Conservation (phyloP, 2,113 vertebrate species). For the Dicerorhinus sumatrensis region DNA sequence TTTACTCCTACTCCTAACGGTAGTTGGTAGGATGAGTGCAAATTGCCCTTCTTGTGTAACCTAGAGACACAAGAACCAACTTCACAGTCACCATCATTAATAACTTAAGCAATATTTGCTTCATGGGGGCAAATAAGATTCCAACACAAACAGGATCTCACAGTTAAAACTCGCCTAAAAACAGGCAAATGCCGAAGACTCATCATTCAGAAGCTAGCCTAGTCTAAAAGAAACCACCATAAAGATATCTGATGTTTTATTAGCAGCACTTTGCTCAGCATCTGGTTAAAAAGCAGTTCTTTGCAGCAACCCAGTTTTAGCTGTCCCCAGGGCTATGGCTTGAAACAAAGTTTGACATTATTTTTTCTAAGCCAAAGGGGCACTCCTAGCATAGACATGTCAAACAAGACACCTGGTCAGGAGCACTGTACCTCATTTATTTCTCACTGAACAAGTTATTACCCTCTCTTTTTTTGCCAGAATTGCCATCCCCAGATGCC, state of each 20-base stretch:
- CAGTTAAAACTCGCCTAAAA: constrained; percentile 36
- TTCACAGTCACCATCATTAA: neutral
- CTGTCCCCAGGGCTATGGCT: constrained; percentile 12
- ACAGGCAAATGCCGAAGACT: neutral
- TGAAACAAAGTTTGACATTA: constrained; percentile 46
- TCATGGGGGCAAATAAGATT: neutral
- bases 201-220: constrained; percentile 7
- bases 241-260: constrained; percentile 49
- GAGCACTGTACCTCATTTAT: neutral
- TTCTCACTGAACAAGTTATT: constrained; percentile 42
- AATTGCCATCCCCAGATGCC: neutral
- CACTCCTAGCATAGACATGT: neutral
- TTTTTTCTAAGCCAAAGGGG: constrained; percentile 51
- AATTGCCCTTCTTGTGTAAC: neutral
- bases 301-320: constrained; percentile 29
- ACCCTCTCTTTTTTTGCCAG: neutral
- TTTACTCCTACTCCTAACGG: neutral
- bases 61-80: neutral
- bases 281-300: constrained; percentile 53
- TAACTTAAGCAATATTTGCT: neutral
- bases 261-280: neutral
- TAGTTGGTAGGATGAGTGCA: neutral
- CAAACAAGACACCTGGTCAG: neutral
- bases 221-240: neutral
- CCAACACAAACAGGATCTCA: neutral